phyloP scores from a whole-genome alignment of 2,888 invertebrate species.

The Amphiduros pacificus region DNA sequence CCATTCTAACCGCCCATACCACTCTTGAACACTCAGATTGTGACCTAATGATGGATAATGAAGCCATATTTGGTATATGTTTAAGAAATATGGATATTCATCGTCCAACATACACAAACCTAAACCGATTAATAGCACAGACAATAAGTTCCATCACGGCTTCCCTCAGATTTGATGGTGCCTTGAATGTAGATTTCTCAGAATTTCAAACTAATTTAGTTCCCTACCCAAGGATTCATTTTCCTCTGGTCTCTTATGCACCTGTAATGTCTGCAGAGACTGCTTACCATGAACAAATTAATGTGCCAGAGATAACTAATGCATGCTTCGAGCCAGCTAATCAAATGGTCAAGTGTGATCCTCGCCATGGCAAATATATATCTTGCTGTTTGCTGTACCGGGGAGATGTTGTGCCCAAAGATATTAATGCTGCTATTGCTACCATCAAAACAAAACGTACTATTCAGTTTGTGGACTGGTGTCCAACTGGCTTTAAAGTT shows the following conservation, averaged over 20 bases:
- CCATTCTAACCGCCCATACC: no score
- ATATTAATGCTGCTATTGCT: conserved; percentile 13
- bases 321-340: neutral
- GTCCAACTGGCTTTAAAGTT: conserved; percentile 14
- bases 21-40: no score
- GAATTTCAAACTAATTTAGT: conserved; percentile 7
- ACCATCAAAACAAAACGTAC: conserved; percentile 18
- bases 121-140: conserved; percentile 1
- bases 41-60: neutral
- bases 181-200: conserved; percentile 4
- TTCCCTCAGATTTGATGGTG: neutral
- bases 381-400: conserved; percentile 15
- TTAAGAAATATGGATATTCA: conserved; percentile 81
- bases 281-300: conserved; percentile 57
- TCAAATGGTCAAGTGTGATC: conserved; percentile 64
- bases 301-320: conserved; percentile 35
- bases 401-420: conserved; percentile 14
- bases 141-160: conserved; percentile 12
- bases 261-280: conserved; percentile 27
- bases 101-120: conserved; percentile 69
- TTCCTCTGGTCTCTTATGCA: neutral
- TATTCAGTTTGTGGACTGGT: conserved; percentile 17
- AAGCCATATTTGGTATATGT: conserved; percentile 68
- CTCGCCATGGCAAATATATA: conserved; percentile 14
- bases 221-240: conserved; percentile 2